These are phyloP conservation scores for Platycercus adscitus DNA, from an alignment of 2,113 vertebrate species.

Conservation along the genomic window DNA sequence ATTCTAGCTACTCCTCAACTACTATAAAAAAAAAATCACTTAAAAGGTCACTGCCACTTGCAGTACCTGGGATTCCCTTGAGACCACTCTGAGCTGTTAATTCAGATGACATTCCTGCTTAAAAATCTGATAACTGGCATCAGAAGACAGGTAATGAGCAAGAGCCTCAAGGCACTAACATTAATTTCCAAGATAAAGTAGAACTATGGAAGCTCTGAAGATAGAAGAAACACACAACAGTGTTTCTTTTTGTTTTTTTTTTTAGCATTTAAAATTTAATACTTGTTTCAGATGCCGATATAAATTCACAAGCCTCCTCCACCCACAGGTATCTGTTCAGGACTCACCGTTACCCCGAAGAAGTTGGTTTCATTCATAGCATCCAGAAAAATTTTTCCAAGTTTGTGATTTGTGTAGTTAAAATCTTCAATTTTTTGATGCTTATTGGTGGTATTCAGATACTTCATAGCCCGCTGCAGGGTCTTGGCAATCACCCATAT, in stretches of 20 bases:
- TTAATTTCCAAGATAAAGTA: background rate
- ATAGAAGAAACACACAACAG: background rate
- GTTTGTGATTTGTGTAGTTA: conserved; percentile 92
- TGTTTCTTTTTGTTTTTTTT: background rate
- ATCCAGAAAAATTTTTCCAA: conserved; percentile 94
- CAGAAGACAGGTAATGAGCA: background rate
- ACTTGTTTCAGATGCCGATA: background rate
- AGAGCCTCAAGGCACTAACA: background rate
- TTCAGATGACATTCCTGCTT: background rate
- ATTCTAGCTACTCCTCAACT: background rate
- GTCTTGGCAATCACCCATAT: conserved; percentile 99
- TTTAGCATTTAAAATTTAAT: background rate
- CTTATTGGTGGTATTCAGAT: conserved; percentile 84
- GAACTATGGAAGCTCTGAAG: background rate
- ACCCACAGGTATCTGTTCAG: background rate
- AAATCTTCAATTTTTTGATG: conserved; percentile 91
- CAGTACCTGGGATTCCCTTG: background rate
- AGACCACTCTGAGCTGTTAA: background rate
- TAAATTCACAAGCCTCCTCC: background rate
- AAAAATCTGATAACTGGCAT: background rate
- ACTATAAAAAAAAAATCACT: background rate
- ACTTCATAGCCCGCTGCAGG: conserved; percentile 90
- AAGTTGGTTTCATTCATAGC: conserved; percentile 99
- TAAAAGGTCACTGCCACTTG: background rate
- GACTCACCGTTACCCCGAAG: conserved; percentile 95